Base-by-base conservation (phyloP, 2,797 vertebrate species). In the Muscicapa comitata region DNA sequence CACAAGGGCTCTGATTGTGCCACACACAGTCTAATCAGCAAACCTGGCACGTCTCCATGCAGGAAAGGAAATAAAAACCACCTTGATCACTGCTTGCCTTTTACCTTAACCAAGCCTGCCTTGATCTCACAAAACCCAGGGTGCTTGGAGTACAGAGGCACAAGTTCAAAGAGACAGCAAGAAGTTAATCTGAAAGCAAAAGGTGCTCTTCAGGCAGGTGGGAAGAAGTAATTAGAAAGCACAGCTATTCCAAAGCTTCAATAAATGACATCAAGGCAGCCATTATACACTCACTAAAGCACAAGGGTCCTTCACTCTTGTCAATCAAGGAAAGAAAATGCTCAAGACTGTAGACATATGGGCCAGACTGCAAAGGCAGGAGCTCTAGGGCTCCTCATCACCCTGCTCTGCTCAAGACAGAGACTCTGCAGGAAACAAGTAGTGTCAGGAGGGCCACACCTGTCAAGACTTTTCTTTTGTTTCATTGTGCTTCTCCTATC, bases 181-280 rank as follows among this genome's bases (percentile, higher is more conserved):
- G 92, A 89, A 93, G 87, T 85, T 96, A 96, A 96, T 96, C 90
- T 94, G 62, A 93, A 95, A 94, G 90, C 74, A 90, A 82, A 96
- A 92, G 50, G 48, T 95, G 88, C 90, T 92, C 66, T 94, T 90
- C 73, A 86, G 93, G 84, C 88, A 77, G 81, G 63, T 10, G 13
- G 86, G 59, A 91, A 94, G 74, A 95, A 94, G 93, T 86, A 94
- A 96, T 97, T 95, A 95, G 85, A 91, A 95, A 92, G 74, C 55
- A 78, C 77, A 93, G 75, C 55, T 90, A 78, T 91, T 86, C 89
- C 81, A 71, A 58, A 95, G 82, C 88, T 93, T 89, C 71, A 68
- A 42, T 86, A 95, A 95, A 83, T 82, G 71, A 86, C 71, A 90
- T 90, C 54, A 90, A 94, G 79, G 70, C 76, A 68, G 75, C 63